phyloP scores from a whole-genome alignment of 2,888 invertebrate species.

The Tachina fera region DNA sequence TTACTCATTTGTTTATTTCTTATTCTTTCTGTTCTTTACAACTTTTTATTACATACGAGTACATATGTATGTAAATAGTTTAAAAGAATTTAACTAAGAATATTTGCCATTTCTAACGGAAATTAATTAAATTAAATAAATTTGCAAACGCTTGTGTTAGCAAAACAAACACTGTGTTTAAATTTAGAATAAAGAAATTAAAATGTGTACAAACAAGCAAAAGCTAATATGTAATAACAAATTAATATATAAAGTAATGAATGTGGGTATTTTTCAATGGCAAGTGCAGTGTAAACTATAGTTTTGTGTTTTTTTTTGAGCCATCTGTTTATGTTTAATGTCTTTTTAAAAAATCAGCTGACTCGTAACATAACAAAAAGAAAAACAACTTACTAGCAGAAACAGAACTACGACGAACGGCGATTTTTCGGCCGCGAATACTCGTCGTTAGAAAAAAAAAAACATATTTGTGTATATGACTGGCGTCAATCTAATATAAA shows the following conservation, averaged over 20 bases:
- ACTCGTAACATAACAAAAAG: slow-evolving; percentile 8
- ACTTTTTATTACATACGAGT: background rate
- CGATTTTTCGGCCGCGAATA: no score
- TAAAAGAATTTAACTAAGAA: slow-evolving; percentile 4
- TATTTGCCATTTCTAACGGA: background rate
- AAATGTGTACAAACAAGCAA: background rate
- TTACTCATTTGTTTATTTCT: background rate
- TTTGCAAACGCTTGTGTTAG: background rate
- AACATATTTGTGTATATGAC: no score
- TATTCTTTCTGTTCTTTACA: background rate
- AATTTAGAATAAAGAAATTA: background rate
- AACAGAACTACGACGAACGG: background rate
- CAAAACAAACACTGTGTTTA: slow-evolving; percentile 3
- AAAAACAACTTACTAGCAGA: background rate
- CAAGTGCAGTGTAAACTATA: slow-evolving; percentile 20
- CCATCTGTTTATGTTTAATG: background rate
- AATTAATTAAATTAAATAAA: slow-evolving; percentile 36
- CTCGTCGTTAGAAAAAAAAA: no score
- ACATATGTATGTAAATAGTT: background rate
- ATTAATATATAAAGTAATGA: background rate
- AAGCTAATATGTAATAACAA: background rate
- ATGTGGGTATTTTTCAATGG: background rate
- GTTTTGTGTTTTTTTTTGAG: background rate
- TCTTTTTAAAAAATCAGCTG: slow-evolving; percentile 40
- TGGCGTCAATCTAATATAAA: no score